A percentile compares a stretch with the other conserved stretches of the same genome.
Evolutionary conservation across 2,797 vertebrate species (phyloP).

Genomic region (Gallinago stenura): DNA sequence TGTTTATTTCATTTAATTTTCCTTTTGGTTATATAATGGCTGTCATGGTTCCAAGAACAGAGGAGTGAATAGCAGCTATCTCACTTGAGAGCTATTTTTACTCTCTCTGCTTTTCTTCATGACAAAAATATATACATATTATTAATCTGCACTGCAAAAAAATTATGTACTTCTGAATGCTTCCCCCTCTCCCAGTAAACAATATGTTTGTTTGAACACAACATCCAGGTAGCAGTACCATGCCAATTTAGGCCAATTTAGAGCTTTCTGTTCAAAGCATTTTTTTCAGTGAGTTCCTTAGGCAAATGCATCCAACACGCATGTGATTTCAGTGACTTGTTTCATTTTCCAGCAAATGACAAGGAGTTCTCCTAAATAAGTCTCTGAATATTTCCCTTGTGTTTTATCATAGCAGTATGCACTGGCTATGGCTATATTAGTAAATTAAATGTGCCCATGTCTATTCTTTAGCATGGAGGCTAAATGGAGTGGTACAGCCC

Average conservation of each 20-base stretch:
- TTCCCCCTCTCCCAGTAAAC: neutral
- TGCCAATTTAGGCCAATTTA: neutral
- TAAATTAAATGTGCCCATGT: neutral
- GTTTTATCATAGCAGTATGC: neutral
- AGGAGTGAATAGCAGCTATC: slow-evolving; percentile 48
- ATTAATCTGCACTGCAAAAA: neutral
- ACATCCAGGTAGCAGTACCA: neutral
- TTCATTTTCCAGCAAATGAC: slow-evolving; percentile 2
- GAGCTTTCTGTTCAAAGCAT: neutral
- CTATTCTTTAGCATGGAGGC: neutral
- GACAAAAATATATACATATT: slow-evolving; percentile 14
- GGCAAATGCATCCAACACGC: neutral
- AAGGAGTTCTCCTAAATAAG: neutral
- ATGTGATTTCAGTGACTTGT: neutral
- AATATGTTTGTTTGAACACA: neutral
- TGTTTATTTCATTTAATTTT: slow-evolving; percentile 40
- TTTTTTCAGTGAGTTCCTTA: neutral
- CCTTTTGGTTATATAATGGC: slow-evolving; percentile 56
- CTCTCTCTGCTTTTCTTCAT: neutral
- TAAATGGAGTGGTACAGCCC: neutral
- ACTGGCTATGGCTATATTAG: neutral
- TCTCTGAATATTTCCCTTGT: neutral
- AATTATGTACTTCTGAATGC: neutral
- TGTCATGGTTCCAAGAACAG: slow-evolving; percentile 54
- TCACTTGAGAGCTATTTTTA: slow-evolving; percentile 59